Evolutionary conservation across 1,140 invertebrate genomes (phyloP).

Genomic region (Leptinotarsa defecta): DNA sequence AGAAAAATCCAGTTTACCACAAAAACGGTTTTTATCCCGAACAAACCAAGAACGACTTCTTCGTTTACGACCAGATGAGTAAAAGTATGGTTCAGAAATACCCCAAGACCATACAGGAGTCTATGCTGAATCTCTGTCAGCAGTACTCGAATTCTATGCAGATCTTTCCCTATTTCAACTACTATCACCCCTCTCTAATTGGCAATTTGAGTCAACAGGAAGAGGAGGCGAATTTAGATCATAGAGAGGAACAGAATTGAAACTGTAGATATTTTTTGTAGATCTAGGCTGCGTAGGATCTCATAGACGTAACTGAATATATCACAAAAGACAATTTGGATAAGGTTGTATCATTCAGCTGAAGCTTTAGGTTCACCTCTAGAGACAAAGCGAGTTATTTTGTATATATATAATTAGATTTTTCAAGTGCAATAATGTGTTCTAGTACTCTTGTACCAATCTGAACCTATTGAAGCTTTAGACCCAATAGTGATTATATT

Average conservation of each 20-base stretch:
- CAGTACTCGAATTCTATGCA: conserved; percentile 54
- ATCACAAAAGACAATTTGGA: background rate
- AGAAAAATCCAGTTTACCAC: conserved; percentile 47
- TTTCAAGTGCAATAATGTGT: too few relatives aligned
- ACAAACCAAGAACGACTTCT: conserved; percentile 46
- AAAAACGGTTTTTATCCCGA: conserved; percentile 45
- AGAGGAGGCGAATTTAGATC: conserved; percentile 39
- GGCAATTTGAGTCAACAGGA: conserved; percentile 42
- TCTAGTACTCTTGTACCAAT: too few relatives aligned
- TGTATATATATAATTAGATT: too few relatives aligned
- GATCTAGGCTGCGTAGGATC: background rate
- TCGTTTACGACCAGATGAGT: conserved; percentile 52
- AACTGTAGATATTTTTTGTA: conserved; percentile 1
- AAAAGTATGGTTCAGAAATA: conserved; percentile 48
- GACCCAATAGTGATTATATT: too few relatives aligned
- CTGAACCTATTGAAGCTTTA: too few relatives aligned
- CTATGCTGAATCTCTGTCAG: conserved; percentile 54
- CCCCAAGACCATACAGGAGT: conserved; percentile 52
- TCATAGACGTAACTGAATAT: conserved; percentile 8
- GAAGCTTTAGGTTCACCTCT: too few relatives aligned
- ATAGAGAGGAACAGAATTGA: conserved; percentile 42
- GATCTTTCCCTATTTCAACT: conserved; percentile 56
- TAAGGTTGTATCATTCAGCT: background rate
- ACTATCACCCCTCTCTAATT: conserved; percentile 54
- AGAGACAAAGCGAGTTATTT: too few relatives aligned